These are phyloP conservation scores for Ceratina calcarata DNA, from an alignment of 1,140 invertebrate genomes.

Conservation along the genomic window DNA sequence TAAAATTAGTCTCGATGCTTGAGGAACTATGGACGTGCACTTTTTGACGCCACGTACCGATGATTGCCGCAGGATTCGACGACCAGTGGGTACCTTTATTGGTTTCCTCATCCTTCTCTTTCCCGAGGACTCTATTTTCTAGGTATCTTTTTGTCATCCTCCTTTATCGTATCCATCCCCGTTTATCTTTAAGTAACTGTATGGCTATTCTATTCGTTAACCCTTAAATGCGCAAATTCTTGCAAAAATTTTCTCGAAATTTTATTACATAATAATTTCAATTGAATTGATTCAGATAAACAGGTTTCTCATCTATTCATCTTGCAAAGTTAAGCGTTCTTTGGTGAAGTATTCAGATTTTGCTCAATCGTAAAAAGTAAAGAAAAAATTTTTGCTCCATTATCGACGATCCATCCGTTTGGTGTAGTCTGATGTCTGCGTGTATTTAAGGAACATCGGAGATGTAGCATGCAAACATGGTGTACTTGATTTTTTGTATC, in stretches of 20 bases:
- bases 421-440: neutral
- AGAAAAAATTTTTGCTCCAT: neutral
- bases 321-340: too few relatives aligned
- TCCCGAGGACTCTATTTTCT: neutral
- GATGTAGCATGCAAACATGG: neutral
- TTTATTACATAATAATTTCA: too few relatives aligned
- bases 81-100: constrained; percentile 47
- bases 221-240: too few relatives aligned
- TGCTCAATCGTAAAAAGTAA: neutral
- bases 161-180: neutral
- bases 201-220: too few relatives aligned
- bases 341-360: neutral
- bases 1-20: constrained; percentile 35
- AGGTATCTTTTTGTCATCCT: neutral
- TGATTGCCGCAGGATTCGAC: constrained; percentile 63
- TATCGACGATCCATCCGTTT: neutral
- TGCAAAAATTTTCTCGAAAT: too few relatives aligned
- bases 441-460: neutral
- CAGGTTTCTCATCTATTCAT: too few relatives aligned
- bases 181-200: too few relatives aligned
- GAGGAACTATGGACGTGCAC: constrained; percentile 60
- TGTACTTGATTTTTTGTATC: neutral
- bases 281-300: too few relatives aligned
- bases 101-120: constrained; percentile 25
- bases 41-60: constrained; percentile 67